Conservation (phyloP, 2,888 invertebrate genomes). For the Hypena proboscidalis region DNA sequence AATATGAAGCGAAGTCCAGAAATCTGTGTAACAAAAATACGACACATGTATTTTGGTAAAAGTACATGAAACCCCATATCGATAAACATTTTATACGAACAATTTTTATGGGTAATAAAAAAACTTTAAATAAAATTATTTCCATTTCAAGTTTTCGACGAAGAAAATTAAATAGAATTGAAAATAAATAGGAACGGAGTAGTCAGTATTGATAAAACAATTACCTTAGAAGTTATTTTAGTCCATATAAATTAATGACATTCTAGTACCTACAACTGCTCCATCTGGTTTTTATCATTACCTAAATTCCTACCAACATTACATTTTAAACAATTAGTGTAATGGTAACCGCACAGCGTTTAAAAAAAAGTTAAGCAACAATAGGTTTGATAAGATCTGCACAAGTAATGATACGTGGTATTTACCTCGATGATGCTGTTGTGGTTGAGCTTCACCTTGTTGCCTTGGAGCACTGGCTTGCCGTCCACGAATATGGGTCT, state of each 20-base stretch:
- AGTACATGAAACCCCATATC: no score
- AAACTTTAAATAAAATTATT: no score
- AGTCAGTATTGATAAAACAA: no score
- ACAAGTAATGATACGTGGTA: conserved; percentile 29
- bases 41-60: not conserved
- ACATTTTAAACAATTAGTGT: not conserved
- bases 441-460: conserved; percentile 95
- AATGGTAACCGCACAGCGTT: conserved; percentile 22
- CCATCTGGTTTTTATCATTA: no score
- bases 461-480: conserved; percentile 93
- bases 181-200: no score
- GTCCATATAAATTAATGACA: no score
- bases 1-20: conserved; percentile 96
- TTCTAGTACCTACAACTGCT: no score
- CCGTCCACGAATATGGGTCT: conserved; percentile 98
- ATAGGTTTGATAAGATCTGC: conserved; percentile 27
- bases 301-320: not conserved
- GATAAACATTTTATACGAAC: no score
- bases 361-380: conserved; percentile 28
- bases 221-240: no score
- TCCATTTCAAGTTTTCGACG: no score
- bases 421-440: conserved; percentile 96
- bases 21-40: conserved; percentile 83
- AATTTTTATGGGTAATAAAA: no score
- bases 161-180: no score